Percentiles rank a stretch among this genome's conserved stretches.
These are phyloP conservation scores for Vesta saturnalis DNA, from an alignment of 2,888 invertebrate species.

Conservation along the genomic window DNA sequence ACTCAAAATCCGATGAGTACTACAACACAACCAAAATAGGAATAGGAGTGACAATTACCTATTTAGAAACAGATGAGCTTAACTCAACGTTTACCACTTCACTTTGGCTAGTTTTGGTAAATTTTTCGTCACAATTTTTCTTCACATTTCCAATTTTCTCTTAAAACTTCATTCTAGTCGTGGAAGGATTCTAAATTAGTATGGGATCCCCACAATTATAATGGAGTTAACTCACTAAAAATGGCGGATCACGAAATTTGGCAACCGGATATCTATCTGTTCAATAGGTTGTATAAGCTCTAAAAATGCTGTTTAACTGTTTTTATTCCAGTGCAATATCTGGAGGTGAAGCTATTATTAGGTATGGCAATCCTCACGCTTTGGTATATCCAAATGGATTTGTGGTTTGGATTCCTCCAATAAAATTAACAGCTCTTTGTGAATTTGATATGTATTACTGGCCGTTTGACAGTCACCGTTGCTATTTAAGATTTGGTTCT, in stretches of 20 bases:
- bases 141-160: too few species aligned
- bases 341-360: slow-evolving; percentile 68
- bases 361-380: slow-evolving; percentile 68
- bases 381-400: slow-evolving; percentile 64
- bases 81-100: slow-evolving; percentile 69
- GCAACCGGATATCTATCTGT: slow-evolving; percentile 79
- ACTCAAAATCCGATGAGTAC: slow-evolving; percentile 65
- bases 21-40: slow-evolving; percentile 64
- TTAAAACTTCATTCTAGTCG: slow-evolving; percentile 57
- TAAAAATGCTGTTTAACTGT: background rate
- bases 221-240: slow-evolving; percentile 69
- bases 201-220: slow-evolving; percentile 76
- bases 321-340: slow-evolving; percentile 20
- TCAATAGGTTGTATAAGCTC: slow-evolving; percentile 67
- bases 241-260: slow-evolving; percentile 79
- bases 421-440: slow-evolving; percentile 73
- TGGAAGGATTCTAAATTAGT: slow-evolving; percentile 78
- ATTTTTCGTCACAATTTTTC: too few species aligned
- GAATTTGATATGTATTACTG: slow-evolving; percentile 74
- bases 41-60: slow-evolving; percentile 68
- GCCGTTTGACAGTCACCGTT: slow-evolving; percentile 79
- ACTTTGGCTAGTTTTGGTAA: slow-evolving; percentile 72
- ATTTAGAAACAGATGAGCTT: slow-evolving; percentile 73
- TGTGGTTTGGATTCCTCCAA: slow-evolving; percentile 74
- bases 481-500: slow-evolving; percentile 75